Conservation (phyloP, 2,113 vertebrate genomes). For the Sphyrna mokarran region DNA sequence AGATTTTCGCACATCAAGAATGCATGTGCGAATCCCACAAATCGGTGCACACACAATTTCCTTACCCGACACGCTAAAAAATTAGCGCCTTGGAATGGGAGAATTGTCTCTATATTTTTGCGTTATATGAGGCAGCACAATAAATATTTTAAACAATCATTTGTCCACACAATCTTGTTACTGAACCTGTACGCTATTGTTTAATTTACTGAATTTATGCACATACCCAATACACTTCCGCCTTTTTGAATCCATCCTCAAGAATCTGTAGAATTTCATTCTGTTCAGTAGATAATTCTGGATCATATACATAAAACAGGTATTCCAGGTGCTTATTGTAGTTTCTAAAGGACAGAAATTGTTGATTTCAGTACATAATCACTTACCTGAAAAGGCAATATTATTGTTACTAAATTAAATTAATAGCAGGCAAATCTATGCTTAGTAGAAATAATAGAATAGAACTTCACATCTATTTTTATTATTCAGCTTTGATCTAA, state of each 20-base stretch:
- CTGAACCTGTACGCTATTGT: background rate
- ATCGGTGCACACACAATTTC: too few species aligned
- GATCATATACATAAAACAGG: slow-evolving; percentile 66
- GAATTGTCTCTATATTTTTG: too few species aligned
- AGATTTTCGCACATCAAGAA: too few species aligned
- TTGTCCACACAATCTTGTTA: background rate
- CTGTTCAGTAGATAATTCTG: slow-evolving; percentile 53
- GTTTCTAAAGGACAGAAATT: slow-evolving; percentile 50
- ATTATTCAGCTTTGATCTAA: background rate
- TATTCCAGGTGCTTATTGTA: slow-evolving; percentile 63
- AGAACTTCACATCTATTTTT: background rate
- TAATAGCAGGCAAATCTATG: background rate
- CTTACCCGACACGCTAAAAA: too few species aligned
- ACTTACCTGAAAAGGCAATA: background rate
- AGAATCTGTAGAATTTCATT: slow-evolving; percentile 62
- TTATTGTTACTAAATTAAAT: background rate
- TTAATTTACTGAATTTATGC: slow-evolving; percentile 37
- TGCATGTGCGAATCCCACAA: too few species aligned
- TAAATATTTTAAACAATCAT: background rate
- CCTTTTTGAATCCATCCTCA: slow-evolving; percentile 65
- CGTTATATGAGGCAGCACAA: too few species aligned
- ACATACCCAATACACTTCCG: slow-evolving; percentile 51
- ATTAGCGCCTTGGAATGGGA: too few species aligned
- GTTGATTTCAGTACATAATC: background rate
- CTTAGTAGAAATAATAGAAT: too few species aligned